Evolutionary conservation across 2,113 vertebrate genomes (phyloP).

Genomic region (Bufo gargarizans): DNA sequence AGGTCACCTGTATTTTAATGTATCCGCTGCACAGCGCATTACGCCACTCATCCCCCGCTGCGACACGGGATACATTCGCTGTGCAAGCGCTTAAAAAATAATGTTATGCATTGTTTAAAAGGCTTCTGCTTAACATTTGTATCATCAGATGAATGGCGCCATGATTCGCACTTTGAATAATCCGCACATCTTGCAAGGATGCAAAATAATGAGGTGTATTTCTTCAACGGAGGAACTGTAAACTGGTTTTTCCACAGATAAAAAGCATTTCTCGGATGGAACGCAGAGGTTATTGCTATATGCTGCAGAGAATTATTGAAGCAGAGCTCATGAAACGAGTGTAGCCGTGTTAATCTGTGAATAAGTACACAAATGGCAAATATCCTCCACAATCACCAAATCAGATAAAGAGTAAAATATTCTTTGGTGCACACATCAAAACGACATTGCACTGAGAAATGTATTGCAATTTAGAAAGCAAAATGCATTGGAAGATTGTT

Average conservation of each 20-base stretch:
- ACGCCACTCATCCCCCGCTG: constrained; percentile 17
- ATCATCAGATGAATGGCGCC: constrained; percentile 49
- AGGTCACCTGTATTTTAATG: constrained; percentile 40
- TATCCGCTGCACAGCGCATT: constrained; percentile 29
- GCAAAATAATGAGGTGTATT: constrained; percentile 58
- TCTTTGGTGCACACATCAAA: constrained; percentile 3
- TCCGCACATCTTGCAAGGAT: constrained; percentile 55
- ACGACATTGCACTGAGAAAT: constrained; percentile 40
- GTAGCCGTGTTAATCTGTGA: constrained; percentile 43
- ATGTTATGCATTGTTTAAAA: constrained; percentile 55
- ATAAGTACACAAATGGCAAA: constrained; percentile 41
- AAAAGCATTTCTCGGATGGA: constrained; percentile 54
- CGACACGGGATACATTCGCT: constrained; percentile 17
- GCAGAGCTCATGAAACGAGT: constrained; percentile 38
- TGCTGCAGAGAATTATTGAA: constrained; percentile 41
- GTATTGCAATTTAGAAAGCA: constrained; percentile 9
- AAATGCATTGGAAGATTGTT: background rate
- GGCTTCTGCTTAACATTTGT: constrained; percentile 52
- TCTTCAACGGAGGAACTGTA: constrained; percentile 39
- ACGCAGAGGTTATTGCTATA: constrained; percentile 44
- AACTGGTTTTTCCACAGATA: constrained; percentile 56
- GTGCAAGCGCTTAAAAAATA: constrained; percentile 39
- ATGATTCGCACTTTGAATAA: constrained; percentile 49
- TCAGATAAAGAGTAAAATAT: constrained; percentile 51
- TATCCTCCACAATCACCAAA: constrained; percentile 27